Evolutionary conservation across 1,140 invertebrate genomes (phyloP), one percentile per base, ranked within the genome.

Genomic region (Rhyzopertha dominica): DNA sequence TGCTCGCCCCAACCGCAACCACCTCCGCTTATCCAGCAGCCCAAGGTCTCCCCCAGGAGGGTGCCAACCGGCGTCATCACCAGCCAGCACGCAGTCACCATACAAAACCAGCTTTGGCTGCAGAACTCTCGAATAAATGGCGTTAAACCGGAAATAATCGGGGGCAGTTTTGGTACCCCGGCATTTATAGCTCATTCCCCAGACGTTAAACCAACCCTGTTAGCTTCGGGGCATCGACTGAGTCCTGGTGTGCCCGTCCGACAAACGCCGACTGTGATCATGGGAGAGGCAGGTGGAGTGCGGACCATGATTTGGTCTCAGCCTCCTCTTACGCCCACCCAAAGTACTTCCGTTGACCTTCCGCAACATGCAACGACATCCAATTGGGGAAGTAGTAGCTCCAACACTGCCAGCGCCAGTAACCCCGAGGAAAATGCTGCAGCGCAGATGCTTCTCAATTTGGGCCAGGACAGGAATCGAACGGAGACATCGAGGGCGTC

Each of bases 251-350:
- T 78, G 29, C 74, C 78, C 56, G 65, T 74, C 59, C 67, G 84
- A 52, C 79, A 84, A 46, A 83, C 87, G n/a, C 87, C 88, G 4
- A 87, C 85, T 7, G 87, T 90, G 43, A 87, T 90, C 43, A 91
- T 91, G 87, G 87, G 88, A 18, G 89, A 92, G 65, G 87, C 87
- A 3, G 90, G 89, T 23, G 89, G 89, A 9, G 88, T 92, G 0
- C 73, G 88, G 35, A 92, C 90, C 24, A 92, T 92, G 89, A 84
- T 92, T 45, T 94, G 90, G 90, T 85, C 84, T 18, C 74, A 82
- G 53, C 79, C 81, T 8, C 69, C 76, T 0, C 67, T 79, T 23
- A 61, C 67, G 17, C 68, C 68, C 24, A 63, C 54, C 8, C 47
- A 53, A n/a, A 50, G 49, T n/a, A 29, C 31, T 8, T 28, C 38